These are phyloP conservation scores for Amblyjoppa fuscipennis DNA, from an alignment of 2,888 invertebrate genomes.

Conservation along the genomic window DNA sequence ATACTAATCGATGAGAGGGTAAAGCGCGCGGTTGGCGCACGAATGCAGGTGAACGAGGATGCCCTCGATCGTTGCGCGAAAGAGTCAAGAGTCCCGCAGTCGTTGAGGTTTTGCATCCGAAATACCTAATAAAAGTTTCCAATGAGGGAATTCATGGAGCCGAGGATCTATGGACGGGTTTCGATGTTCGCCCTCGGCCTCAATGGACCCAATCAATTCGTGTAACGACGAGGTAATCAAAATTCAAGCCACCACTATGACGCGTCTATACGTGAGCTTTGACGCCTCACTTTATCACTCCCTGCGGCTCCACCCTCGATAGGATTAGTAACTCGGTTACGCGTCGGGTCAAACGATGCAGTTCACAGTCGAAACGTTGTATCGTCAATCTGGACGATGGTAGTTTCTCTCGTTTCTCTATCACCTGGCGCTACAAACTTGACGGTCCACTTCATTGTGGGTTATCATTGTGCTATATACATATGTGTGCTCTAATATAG, in stretches of 20 bases:
- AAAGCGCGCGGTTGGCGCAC: constrained; percentile 19
- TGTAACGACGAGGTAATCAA: constrained; percentile 62
- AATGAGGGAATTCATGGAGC: neutral
- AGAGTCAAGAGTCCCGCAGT: constrained; percentile 4
- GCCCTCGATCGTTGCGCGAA: constrained; percentile 3
- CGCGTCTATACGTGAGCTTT: constrained; percentile 32
- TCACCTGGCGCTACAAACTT: neutral
- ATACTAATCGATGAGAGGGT: constrained; percentile 62
- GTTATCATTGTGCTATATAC: too few relatives aligned
- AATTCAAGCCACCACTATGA: constrained; percentile 52
- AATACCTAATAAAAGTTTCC: constrained; percentile 57
- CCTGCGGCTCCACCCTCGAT: constrained; percentile 8
- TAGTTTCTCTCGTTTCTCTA: constrained; percentile 36
- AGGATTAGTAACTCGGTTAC: constrained; percentile 51
- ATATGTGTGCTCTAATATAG: neutral
- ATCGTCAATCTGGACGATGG: constrained; percentile 9
- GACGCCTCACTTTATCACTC: constrained; percentile 40
- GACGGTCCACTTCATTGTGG: too few relatives aligned
- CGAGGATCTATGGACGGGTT: neutral
- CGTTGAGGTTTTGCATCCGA: constrained; percentile 34
- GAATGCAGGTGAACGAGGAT: constrained; percentile 9
- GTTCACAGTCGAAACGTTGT: constrained; percentile 26
- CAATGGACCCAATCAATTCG: constrained; percentile 66
- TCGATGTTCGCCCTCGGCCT: constrained; percentile 37
- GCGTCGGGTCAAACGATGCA: constrained; percentile 25